Percentiles rank a stretch among this genome's conserved stretches.
Evolutionary conservation across 2,888 invertebrate species (phyloP).

Genomic region (Calliphora vomitoria): DNA sequence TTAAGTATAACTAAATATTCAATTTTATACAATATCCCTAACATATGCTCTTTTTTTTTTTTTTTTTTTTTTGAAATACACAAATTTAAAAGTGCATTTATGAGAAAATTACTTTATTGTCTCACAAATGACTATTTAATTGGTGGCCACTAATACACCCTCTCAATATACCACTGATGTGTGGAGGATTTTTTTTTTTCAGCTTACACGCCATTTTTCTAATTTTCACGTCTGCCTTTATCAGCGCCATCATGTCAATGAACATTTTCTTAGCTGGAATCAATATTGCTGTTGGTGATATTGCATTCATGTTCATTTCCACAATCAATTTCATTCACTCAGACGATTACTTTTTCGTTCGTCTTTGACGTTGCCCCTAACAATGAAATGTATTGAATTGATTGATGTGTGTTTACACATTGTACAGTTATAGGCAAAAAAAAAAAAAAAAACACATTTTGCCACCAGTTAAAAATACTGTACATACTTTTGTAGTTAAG

Average conservation of each 20-base stretch:
- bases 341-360: constrained; percentile 24
- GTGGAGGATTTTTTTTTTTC: background rate
- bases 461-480: too few species aligned
- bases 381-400: constrained; percentile 7
- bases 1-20: background rate
- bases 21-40: too few species aligned
- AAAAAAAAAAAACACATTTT: background rate
- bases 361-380: constrained; percentile 14
- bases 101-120: background rate
- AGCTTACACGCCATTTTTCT: background rate
- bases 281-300: constrained; percentile 15
- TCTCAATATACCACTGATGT: background rate
- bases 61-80: too few species aligned
- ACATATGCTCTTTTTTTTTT: too few species aligned
- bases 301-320: background rate
- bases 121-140: constrained; percentile 3
- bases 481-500: too few species aligned
- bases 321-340: constrained; percentile 48
- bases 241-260: background rate
- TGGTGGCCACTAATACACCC: background rate
- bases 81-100: background rate
- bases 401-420: constrained; percentile 37
- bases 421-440: background rate
- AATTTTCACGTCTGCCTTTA: background rate
- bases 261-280: background rate